Evolutionary conservation across 2,797 vertebrate species (phyloP).

Genomic region (Ctenopoma multispine): DNA sequence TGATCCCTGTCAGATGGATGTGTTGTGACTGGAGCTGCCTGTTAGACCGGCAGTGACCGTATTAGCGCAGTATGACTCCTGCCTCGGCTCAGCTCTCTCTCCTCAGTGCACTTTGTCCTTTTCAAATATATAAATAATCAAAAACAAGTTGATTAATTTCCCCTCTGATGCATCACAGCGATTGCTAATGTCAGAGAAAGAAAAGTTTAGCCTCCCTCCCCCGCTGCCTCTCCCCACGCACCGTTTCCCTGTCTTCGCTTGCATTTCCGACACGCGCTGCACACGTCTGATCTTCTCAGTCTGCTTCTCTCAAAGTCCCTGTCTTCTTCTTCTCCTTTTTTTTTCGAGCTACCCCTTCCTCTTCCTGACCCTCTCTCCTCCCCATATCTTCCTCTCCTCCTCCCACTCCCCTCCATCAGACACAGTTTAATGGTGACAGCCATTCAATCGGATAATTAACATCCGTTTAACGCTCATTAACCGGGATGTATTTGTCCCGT

Average conservation of each 20-base stretch:
- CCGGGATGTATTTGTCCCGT: constrained; percentile 81
- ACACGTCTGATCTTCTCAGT: constrained; percentile 69
- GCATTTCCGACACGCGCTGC: constrained; percentile 53
- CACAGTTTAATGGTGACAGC: constrained; percentile 82
- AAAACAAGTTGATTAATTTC: constrained; percentile 73
- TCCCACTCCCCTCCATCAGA: constrained; percentile 71
- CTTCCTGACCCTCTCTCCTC: constrained; percentile 9
- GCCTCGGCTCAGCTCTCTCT: constrained; percentile 42
- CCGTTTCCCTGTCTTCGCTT: constrained; percentile 35
- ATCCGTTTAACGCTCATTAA: constrained; percentile 85
- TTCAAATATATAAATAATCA: constrained; percentile 72
- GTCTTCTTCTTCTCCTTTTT: constrained; percentile 21
- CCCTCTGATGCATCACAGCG: constrained; percentile 57
- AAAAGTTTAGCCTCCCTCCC: constrained; percentile 40
- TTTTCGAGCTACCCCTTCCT: constrained; percentile 33
- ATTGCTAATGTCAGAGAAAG: constrained; percentile 46
- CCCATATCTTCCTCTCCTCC: constrained; percentile 17
- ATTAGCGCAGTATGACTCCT: constrained; percentile 67
- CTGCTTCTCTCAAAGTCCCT: constrained; percentile 48
- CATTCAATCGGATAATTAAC: constrained; percentile 87
- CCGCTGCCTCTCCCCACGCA: constrained; percentile 29
- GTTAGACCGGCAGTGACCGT: constrained; percentile 50
- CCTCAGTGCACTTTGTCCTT: constrained; percentile 54
- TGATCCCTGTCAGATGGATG: constrained; percentile 50
- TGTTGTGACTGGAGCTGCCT: constrained; percentile 57